Conservation (phyloP, 2,797 vertebrate species). For the Hypotaenidia philippensis region DNA sequence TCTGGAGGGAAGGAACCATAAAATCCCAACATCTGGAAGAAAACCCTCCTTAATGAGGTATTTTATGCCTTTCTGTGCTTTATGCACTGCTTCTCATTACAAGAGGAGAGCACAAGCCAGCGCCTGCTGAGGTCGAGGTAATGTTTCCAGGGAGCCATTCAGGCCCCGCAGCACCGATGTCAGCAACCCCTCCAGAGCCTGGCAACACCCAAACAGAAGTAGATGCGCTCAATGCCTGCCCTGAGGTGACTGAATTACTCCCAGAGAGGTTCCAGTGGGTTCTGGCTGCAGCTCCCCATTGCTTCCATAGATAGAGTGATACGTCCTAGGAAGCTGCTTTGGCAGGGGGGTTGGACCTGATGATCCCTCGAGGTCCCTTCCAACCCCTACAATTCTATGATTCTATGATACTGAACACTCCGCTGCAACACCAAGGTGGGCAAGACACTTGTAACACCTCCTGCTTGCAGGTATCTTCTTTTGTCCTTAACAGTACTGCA, state of each 20-base stretch:
- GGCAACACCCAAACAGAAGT: not conserved
- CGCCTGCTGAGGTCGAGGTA: not conserved
- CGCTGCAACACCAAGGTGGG: not conserved
- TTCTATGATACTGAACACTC: not conserved
- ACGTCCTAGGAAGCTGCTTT: too few species aligned
- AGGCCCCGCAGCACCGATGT: not conserved
- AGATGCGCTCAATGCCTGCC: not conserved
- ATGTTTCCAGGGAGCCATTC: not conserved
- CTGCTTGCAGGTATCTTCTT: too few species aligned
- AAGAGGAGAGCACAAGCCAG: not conserved
- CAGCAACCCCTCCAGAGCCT: not conserved
- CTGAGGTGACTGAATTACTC: not conserved
- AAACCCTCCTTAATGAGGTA: not conserved
- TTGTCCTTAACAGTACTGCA: not conserved
- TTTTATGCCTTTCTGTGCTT: not conserved
- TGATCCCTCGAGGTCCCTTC: too few species aligned
- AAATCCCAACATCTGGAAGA: not conserved
- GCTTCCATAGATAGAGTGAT: too few species aligned
- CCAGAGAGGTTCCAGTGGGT: not conserved
- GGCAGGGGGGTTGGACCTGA: too few species aligned
- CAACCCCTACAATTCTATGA: too few species aligned
- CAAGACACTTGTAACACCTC: not conserved
- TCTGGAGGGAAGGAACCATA: not conserved
- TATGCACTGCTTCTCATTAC: not conserved
- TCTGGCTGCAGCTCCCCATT: not conserved